Evolutionary conservation across 2,113 vertebrate genomes (phyloP).

Genomic region (Phalacrocorax brasilianus): DNA sequence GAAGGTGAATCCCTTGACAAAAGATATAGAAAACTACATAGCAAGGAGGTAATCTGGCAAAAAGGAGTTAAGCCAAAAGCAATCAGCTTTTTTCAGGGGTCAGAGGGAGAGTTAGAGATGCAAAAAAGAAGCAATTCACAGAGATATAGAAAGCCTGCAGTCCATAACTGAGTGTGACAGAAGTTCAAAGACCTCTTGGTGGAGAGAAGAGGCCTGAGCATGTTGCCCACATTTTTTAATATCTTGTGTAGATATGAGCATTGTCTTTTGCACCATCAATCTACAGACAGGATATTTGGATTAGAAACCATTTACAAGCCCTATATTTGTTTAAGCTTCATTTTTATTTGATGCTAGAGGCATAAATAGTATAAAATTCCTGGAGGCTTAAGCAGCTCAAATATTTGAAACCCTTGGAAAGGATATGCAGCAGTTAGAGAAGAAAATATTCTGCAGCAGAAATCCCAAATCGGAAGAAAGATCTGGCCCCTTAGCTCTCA

Average conservation of each 20-base stretch:
- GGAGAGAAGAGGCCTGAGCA: neutral
- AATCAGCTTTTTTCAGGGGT: neutral
- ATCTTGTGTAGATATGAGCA: neutral
- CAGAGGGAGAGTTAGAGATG: neutral
- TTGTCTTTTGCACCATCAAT: neutral
- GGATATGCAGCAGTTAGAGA: neutral
- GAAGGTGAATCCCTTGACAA: neutral
- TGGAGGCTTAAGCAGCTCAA: neutral
- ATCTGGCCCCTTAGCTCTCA: neutral
- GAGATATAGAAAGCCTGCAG: neutral
- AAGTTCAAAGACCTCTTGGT: neutral
- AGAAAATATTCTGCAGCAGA: neutral
- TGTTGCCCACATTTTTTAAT: neutral
- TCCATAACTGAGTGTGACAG: neutral
- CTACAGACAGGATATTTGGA: neutral
- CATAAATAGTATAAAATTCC: neutral
- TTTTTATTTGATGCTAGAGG: neutral
- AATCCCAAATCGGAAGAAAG: neutral
- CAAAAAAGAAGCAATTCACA: neutral
- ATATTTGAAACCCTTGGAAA: neutral
- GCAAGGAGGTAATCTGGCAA: neutral
- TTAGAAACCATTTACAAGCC: neutral
- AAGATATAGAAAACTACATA: neutral
- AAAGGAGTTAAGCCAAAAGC: neutral
- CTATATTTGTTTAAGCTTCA: neutral